Base-by-base conservation (phyloP, 2,797 vertebrate species). In the Liparis tanakae region DNA sequence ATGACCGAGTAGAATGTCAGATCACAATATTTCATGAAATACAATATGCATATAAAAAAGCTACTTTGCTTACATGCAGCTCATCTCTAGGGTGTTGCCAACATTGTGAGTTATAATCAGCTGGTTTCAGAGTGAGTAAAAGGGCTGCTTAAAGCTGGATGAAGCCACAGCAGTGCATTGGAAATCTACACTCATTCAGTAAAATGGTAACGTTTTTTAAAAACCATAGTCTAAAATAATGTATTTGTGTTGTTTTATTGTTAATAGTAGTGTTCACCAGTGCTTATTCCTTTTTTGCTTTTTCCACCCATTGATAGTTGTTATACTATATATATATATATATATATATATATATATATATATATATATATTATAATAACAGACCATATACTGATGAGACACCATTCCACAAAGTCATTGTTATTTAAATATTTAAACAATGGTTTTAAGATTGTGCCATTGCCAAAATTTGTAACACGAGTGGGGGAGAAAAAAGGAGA, bases 381-480 rank as follows among this genome's bases (percentile, higher is more conserved):
- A 67, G 65, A 67, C 43, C 80, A 77, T 44, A 75, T 75, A 80
- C 57, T 53, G 34, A 85, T 34, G 62, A 70, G 25, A 34, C 51
- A 25, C 33, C 50, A 55, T 54, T 76, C 33, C 76, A 64, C 64
- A 18, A 58, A 83, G 60, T 72, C 70, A 65, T 82, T 82, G 78
- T 70, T 77, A 78, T 54, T 44, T 72, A 67, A 82, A 85, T 76
- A 85, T 84, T 79, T 36, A 75, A 83, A 78, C 78, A 83, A 80
- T 74, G 54, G 72, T 86, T 83, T 72, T 83, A 62, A 75, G 73
- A 74, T 80, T 37, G 7, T 33, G 72, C 67, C 61, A 74, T 50
- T 79, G 75, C 77, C 75, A 88, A 66, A 73, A 81, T 73, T 76
- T 72, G 50, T 59, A 85, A 78, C 63, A 75, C 67, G 33, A 80